Evolutionary conservation across 2,113 vertebrate species (phyloP).

Genomic region (Sminthopsis crassicaudata): DNA sequence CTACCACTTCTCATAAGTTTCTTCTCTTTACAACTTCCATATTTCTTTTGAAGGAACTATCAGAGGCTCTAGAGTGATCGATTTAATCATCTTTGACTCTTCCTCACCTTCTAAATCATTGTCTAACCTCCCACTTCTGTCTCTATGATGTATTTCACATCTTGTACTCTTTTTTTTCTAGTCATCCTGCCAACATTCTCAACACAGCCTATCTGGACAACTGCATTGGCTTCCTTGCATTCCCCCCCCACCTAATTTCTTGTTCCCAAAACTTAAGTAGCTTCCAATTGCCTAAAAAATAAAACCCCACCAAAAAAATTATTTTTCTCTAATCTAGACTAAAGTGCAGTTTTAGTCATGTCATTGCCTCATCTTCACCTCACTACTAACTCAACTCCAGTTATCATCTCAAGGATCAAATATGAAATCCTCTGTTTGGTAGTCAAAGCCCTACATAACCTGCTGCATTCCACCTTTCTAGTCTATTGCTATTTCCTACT

Average conservation of each 20-base stretch:
- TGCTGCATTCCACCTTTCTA: no score
- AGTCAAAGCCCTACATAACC: no score
- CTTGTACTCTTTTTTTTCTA: background rate
- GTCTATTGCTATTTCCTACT: background rate
- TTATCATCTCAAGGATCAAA: background rate
- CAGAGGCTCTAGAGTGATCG: background rate
- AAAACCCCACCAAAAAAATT: background rate
- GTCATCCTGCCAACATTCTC: background rate
- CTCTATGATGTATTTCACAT: background rate
- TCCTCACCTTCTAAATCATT: background rate
- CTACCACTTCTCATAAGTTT: background rate
- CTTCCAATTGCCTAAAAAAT: background rate
- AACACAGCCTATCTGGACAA: background rate
- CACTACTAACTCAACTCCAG: background rate
- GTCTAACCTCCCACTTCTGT: background rate
- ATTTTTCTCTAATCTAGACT: background rate
- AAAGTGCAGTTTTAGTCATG: background rate
- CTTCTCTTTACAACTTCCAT: background rate
- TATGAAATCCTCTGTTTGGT: no score
- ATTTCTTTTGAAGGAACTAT: background rate
- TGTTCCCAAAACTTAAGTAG: background rate
- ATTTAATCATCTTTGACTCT: background rate
- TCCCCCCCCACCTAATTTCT: no score
- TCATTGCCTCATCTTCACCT: background rate
- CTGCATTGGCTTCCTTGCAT: background rate